Evolutionary conservation across 2,888 invertebrate species (phyloP), one percentile per base, ranked within the genome.

Genomic region (Troides oblongomaculatus): DNA sequence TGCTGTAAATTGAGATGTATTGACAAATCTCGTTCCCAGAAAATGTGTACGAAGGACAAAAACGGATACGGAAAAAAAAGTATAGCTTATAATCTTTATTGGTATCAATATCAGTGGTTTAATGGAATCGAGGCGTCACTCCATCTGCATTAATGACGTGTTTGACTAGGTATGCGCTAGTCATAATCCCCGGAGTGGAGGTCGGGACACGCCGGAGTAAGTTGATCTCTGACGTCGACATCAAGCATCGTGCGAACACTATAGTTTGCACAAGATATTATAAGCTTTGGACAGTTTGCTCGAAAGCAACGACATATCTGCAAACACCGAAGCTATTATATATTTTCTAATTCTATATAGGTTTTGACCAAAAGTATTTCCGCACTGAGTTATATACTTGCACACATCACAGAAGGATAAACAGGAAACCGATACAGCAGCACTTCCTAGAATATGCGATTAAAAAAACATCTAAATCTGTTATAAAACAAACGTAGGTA

Each of bases 181-280:
- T 81, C 76, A 76, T 90, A 89, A 90, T 89, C 90, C 87, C 79
- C 73, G 76, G 81, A 84, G 79, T 81, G 81, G 82, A 81, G 80
- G 77, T 74, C 78, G 76, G 77, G 81, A 84, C 90, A 89, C 87
- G 89, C 82, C 84, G 84, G 68, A 69, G 71, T 63, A 69, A 39
- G 39, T 39, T 39, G 39, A 39, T 39, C 39, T 39, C 39, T 10
- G 39, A 39, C 39, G 39, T 39, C 8, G 39, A 39, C 39, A 8
- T 39, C 39, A 10, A 39, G 39, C 39, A 39, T 39, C 39, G 39
- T 39, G 39, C 39, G 39, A 10, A 39, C 39, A 10, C 10, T 39
- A 39, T 39, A 39, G 39, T 39, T 39, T 39, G 39, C 39, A 39
- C 39, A 39, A 39, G 10, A 10, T 39, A 39, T 39, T 79, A 77